Evolutionary conservation across 2,797 vertebrate species (phyloP).

Genomic region (Acanthopagrus latus): DNA sequence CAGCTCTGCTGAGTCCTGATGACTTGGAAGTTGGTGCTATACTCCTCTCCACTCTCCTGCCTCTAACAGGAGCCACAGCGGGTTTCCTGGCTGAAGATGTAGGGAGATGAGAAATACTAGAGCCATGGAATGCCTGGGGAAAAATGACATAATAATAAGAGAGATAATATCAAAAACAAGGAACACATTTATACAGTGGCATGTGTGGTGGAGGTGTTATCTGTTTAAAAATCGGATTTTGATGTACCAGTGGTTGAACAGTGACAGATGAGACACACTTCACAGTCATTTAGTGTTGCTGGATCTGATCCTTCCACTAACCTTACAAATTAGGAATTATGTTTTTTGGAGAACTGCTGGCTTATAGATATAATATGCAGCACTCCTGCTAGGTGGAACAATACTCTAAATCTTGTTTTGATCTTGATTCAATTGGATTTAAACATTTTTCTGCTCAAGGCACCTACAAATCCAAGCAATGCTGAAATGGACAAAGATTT

Average conservation of each 20-base stretch:
- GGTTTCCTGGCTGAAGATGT: slow-evolving; percentile 53
- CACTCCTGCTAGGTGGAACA: too few relatives aligned
- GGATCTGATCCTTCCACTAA: neutral
- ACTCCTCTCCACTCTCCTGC: slow-evolving; percentile 32
- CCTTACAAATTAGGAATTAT: neutral
- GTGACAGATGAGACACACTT: too few relatives aligned
- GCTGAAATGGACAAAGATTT: neutral
- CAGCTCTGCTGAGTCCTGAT: slow-evolving; percentile 29
- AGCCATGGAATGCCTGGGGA: slow-evolving; percentile 40
- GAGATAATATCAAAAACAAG: neutral
- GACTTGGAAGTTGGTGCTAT: slow-evolving; percentile 23
- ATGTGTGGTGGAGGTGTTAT: neutral
- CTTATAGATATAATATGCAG: neutral
- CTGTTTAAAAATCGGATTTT: neutral
- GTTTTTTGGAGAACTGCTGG: neutral
- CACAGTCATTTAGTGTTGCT: too few relatives aligned
- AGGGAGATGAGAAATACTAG: slow-evolving; percentile 8
- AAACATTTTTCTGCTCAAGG: neutral
- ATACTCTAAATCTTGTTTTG: too few relatives aligned
- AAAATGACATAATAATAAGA: neutral
- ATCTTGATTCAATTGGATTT: too few relatives aligned
- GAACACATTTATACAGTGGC: neutral
- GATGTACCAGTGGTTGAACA: too few relatives aligned
- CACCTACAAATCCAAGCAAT: neutral
- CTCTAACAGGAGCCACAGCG: slow-evolving; percentile 36